Evolutionary conservation across 1,140 invertebrate genomes (phyloP).

Genomic region (Tetramorium simillimum): DNA sequence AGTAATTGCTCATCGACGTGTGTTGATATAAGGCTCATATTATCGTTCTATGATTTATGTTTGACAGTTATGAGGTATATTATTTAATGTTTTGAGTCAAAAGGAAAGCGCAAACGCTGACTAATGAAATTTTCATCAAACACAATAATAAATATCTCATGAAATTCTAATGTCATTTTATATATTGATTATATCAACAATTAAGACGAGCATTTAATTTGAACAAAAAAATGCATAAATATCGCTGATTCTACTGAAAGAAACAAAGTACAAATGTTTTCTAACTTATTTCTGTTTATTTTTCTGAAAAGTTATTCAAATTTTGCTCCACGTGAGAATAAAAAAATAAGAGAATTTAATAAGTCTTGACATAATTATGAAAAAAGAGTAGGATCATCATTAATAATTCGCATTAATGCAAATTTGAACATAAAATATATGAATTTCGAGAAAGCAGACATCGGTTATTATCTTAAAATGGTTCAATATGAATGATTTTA

Average conservation of each 20-base stretch:
- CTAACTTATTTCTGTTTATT: neutral
- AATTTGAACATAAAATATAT: neutral
- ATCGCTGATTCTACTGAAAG: neutral
- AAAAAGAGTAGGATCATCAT: too few relatives aligned
- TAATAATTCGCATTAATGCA: neutral
- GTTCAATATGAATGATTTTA: neutral
- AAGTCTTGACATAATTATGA: neutral
- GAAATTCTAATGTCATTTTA: neutral
- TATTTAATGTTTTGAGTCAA: neutral
- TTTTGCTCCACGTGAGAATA: neutral
- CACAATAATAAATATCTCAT: neutral
- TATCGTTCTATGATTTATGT: neutral
- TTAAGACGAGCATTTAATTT: neutral
- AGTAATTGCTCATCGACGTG: neutral
- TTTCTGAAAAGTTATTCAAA: neutral
- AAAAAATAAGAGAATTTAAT: neutral
- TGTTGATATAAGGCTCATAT: neutral
- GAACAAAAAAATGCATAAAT: neutral
- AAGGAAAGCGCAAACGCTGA: neutral
- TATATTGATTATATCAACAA: neutral
- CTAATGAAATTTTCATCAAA: neutral
- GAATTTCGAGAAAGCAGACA: constrained; percentile 53
- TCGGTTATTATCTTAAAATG: neutral
- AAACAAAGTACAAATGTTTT: neutral
- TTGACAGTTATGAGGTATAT: neutral